Conservation (phyloP, 2,888 invertebrate species). For the Hirtodrosophila trivittata region DNA sequence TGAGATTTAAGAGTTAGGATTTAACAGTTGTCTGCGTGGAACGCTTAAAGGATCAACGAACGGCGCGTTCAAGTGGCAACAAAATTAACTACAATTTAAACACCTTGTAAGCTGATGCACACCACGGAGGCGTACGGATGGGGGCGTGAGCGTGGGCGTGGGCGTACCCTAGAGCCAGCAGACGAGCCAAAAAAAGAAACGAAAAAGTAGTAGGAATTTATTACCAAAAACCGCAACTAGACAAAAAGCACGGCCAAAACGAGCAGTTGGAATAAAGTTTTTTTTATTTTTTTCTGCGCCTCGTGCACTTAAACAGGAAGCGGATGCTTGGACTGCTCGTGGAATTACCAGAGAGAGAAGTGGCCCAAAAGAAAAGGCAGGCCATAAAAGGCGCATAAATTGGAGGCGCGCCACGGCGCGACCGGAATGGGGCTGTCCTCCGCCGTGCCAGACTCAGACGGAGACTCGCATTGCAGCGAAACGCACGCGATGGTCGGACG, state of each 20-base stretch:
- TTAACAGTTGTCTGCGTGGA: constrained; percentile 33
- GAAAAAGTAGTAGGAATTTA: constrained; percentile 65
- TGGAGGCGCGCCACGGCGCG: constrained; percentile 38
- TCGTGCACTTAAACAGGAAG: constrained; percentile 74
- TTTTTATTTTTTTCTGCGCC: constrained; percentile 45
- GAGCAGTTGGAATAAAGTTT: constrained; percentile 50
- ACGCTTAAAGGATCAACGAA: constrained; percentile 44
- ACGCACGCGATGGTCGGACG: constrained; percentile 21
- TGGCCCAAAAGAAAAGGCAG: constrained; percentile 63
- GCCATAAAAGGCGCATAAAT: constrained; percentile 72
- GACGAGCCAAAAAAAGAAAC: constrained; percentile 49
- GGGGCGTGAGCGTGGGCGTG: constrained; percentile 15
- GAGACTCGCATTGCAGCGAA: constrained; percentile 31
- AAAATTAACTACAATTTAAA: constrained; percentile 80
- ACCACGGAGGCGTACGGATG: constrained; percentile 16
- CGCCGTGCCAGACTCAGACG: not conserved
- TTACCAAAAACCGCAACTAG: constrained; percentile 79
- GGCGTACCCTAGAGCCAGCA: constrained; percentile 58
- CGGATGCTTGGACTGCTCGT: constrained; percentile 71
- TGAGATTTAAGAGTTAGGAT: not conserved
- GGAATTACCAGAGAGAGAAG: constrained; percentile 57
- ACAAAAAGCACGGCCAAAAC: constrained; percentile 65
- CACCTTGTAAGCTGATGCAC: constrained; percentile 71
- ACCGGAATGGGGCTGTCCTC: constrained; percentile 4
- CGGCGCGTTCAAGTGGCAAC: constrained; percentile 68